These are phyloP conservation scores for Micrasema minimum DNA, from an alignment of 1,140 invertebrate genomes.

Conservation along the genomic window DNA sequence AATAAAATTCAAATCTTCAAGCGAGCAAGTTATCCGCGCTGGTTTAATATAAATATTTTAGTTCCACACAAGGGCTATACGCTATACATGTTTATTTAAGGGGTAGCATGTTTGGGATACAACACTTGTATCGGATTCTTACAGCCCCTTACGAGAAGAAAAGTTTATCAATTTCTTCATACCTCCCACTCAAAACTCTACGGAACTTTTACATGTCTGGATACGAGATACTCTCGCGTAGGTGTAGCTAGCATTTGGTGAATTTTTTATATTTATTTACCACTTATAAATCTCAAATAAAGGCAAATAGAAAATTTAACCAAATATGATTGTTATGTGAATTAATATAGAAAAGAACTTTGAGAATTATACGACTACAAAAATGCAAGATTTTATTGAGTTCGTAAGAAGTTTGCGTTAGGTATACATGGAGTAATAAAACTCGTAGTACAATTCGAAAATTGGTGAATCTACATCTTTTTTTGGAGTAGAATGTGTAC, in stretches of 20 bases:
- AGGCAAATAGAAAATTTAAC: background rate
- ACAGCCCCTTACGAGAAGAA: slow-evolving; percentile 6
- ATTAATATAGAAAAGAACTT: too few species aligned
- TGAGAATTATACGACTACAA: too few species aligned
- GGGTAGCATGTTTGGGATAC: background rate
- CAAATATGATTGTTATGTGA: background rate
- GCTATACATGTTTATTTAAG: background rate
- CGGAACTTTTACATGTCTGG: slow-evolving; percentile 12
- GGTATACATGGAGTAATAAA: too few species aligned
- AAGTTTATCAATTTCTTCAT: slow-evolving; percentile 34
- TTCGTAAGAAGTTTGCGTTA: too few species aligned
- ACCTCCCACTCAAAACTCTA: background rate
- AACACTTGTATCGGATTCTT: slow-evolving; percentile 15
- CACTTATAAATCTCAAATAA: background rate
- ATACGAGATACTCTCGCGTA: background rate
- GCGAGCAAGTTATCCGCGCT: too few species aligned
- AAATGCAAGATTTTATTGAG: too few species aligned
- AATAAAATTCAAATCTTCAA: too few species aligned
- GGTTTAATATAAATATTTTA: slow-evolving; percentile 4
- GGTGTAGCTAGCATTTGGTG: background rate
- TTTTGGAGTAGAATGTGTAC: too few species aligned
- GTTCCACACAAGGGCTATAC: background rate
- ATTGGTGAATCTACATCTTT: too few species aligned
- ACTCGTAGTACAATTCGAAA: too few species aligned
- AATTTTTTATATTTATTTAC: background rate